Percentiles rank a stretch among this genome's conserved stretches.
phyloP scores from a whole-genome alignment of 2,113 vertebrate species.

The Atractosteus spatula region DNA sequence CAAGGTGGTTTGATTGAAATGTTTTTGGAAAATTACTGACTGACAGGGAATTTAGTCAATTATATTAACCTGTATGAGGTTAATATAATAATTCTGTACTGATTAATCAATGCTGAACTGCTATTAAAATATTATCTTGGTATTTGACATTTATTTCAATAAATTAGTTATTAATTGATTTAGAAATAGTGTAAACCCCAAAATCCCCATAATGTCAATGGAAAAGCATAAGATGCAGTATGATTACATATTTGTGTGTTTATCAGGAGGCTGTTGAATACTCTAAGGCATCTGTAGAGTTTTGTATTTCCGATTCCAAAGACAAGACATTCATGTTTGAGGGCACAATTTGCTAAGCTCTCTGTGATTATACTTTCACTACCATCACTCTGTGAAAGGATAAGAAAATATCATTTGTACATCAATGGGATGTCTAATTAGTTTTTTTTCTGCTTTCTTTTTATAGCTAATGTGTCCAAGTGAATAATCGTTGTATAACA shows the following conservation, averaged over 20 bases:
- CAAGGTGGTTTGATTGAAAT: too few species aligned
- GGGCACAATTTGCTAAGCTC: constrained; percentile 12
- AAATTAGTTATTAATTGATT: constrained; percentile 9
- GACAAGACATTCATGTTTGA: constrained; percentile 14
- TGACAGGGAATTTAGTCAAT: too few species aligned
- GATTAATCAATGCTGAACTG: too few species aligned
- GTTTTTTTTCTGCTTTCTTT: too few species aligned
- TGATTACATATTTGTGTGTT: background rate
- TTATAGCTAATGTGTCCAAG: too few species aligned
- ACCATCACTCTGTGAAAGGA: background rate
- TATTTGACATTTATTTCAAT: constrained; percentile 21
- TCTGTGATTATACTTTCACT: constrained; percentile 1
- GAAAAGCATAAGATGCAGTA: constrained; percentile 3
- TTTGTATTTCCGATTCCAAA: constrained; percentile 13
- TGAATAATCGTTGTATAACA: too few species aligned
- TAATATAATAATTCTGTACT: too few species aligned
- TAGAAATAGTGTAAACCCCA: background rate
- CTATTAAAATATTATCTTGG: too few species aligned
- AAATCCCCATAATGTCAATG: constrained; percentile 6
- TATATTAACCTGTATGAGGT: too few species aligned
- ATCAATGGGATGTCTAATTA: too few species aligned
- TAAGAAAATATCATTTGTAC: too few species aligned
- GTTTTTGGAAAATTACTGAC: too few species aligned
- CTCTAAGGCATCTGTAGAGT: background rate
- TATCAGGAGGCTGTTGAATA: constrained; percentile 3